phyloP scores from a whole-genome alignment of 2,888 invertebrate species.

The Pristionchus fissidentatus region DNA sequence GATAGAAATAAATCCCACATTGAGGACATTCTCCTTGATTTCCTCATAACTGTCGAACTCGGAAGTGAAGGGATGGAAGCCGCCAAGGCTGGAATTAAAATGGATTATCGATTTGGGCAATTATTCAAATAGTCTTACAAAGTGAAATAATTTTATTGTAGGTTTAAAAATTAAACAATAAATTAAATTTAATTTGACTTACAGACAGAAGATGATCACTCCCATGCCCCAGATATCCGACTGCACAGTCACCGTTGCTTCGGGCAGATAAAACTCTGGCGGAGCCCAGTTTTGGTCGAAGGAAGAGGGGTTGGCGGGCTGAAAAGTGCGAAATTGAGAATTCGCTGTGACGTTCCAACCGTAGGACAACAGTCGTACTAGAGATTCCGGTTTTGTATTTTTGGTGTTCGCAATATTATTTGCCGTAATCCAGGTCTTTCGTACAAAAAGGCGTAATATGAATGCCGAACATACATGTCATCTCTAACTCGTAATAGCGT shows the following conservation, averaged over 20 bases:
- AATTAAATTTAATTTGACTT: no score
- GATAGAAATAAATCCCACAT: slow-evolving; percentile 49
- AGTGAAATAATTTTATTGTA: not conserved
- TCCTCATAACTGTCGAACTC: slow-evolving; percentile 83
- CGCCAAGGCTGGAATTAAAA: slow-evolving; percentile 83
- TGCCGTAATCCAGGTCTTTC: no score
- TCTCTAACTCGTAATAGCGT: slow-evolving; percentile 43
- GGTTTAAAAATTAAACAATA: not conserved
- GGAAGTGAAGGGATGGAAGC: slow-evolving; percentile 90
- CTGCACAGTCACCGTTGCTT: slow-evolving; percentile 89
- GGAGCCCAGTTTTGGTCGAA: slow-evolving; percentile 72
- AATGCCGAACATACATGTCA: no score
- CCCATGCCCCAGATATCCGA: slow-evolving; percentile 95
- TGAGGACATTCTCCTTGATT: slow-evolving; percentile 87
- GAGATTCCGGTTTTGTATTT: not conserved
- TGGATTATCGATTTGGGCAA: not conserved
- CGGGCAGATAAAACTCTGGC: slow-evolving; percentile 67
- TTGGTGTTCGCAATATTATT: no score
- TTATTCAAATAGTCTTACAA: not conserved
- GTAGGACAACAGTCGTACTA: no score
- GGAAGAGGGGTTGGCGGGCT: slow-evolving; percentile 54
- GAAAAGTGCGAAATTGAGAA: no score
- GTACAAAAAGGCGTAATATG: no score
- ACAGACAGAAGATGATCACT: slow-evolving; percentile 89
- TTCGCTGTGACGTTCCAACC: not conserved